These are phyloP conservation scores for Fistularia tabacaria DNA, from an alignment of 2,797 vertebrate genomes.

Conservation along the genomic window DNA sequence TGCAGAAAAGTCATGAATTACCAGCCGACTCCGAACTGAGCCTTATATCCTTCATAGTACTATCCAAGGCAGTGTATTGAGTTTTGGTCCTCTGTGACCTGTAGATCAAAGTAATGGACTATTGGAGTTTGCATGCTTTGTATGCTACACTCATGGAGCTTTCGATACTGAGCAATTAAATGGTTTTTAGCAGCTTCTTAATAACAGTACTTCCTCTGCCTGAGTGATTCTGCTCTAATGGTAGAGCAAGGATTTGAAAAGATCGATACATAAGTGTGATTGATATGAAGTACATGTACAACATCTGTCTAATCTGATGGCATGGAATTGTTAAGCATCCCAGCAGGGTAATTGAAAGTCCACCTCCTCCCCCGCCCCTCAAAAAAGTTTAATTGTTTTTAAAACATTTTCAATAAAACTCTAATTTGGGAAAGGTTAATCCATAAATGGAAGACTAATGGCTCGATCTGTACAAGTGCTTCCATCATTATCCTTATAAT, in stretches of 20 bases:
- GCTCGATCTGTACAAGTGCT: too few relatives aligned
- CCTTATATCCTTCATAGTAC: constrained; percentile 60
- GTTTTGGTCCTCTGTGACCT: constrained; percentile 66
- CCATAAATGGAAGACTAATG: too few relatives aligned
- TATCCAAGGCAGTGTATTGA: constrained; percentile 51
- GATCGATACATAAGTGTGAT: constrained; percentile 58
- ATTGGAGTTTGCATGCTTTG: constrained; percentile 46
- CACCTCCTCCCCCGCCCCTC: too few relatives aligned
- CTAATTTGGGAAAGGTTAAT: too few relatives aligned
- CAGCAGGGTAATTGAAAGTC: constrained; percentile 5
- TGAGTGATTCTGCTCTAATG: constrained; percentile 46
- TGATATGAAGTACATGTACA: constrained; percentile 50
- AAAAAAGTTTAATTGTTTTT: too few relatives aligned
- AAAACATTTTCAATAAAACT: not conserved
- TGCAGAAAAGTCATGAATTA: constrained; percentile 56
- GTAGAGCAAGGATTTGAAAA: constrained; percentile 37
- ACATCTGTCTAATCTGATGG: constrained; percentile 46
- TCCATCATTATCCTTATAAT: too few relatives aligned
- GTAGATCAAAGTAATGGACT: constrained; percentile 74
- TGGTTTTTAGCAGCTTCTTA: constrained; percentile 66
- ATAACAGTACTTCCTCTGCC: constrained; percentile 57
- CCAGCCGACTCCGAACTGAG: constrained; percentile 35
- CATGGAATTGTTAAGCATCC: constrained; percentile 19
- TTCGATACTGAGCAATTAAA: constrained; percentile 55
- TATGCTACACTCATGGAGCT: constrained; percentile 40